Conservation (phyloP, 2,797 vertebrate species). For the Lagorchestes hirsutus region DNA sequence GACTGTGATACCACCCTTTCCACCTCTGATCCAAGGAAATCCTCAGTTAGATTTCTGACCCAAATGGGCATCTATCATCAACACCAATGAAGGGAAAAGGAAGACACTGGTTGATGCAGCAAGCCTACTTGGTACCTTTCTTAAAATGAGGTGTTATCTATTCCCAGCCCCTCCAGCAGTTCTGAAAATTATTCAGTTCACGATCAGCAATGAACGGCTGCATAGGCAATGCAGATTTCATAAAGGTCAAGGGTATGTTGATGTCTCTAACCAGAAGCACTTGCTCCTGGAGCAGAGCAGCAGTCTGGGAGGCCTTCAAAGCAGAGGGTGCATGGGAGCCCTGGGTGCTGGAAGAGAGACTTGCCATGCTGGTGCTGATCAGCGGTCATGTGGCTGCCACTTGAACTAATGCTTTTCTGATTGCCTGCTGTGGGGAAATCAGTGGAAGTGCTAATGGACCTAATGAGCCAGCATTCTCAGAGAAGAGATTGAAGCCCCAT, state of each 20-base stretch:
- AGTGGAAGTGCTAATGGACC: conserved; percentile 73
- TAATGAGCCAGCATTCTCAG: conserved; percentile 73
- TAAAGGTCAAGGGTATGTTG: conserved; percentile 42
- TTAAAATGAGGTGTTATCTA: background rate
- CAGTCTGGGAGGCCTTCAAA: background rate
- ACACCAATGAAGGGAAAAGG: conserved; percentile 28
- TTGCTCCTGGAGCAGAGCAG: background rate
- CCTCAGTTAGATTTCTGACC: background rate
- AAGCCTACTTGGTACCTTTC: conserved; percentile 27
- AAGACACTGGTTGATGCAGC: background rate
- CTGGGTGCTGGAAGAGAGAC: background rate
- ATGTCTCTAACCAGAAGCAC: conserved; percentile 45
- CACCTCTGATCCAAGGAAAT: background rate
- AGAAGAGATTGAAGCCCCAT: conserved; percentile 50
- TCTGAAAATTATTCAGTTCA: conserved; percentile 52
- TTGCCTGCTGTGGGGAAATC: conserved; percentile 58
- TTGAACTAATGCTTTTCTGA: conserved; percentile 73
- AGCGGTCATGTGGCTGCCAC: conserved; percentile 57
- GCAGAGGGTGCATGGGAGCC: background rate
- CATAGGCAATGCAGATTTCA: conserved; percentile 19
- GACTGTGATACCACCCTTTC: background rate
- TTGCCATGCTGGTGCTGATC: background rate
- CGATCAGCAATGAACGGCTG: conserved; percentile 16
- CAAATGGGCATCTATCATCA: conserved; percentile 11
- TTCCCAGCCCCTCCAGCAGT: background rate